Evolutionary conservation across 2,797 vertebrate species (phyloP).

Genomic region (Graptemys geographica): DNA sequence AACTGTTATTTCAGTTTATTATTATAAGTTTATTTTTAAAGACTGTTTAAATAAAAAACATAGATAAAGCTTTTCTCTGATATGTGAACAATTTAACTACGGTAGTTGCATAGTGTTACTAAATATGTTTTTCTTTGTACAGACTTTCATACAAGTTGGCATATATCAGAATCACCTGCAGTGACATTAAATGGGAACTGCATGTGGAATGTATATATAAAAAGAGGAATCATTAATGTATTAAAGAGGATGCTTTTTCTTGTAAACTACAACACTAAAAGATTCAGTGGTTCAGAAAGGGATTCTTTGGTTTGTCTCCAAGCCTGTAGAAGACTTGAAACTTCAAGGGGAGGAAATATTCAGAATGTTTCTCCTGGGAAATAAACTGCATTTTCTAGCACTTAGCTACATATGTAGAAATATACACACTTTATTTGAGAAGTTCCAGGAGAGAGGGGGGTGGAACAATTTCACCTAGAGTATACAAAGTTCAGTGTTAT

Average conservation of each 20-base stretch:
- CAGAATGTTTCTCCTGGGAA: conserved; percentile 38
- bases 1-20: background rate
- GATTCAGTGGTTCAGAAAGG: background rate
- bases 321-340: background rate
- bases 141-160: background rate
- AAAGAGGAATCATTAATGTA: background rate
- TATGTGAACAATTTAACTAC: background rate
- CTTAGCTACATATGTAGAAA: conserved; percentile 6
- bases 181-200: background rate
- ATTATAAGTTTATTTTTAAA: background rate
- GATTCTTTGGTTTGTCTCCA: background rate
- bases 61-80: background rate
- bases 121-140: background rate
- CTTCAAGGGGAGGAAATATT: background rate
- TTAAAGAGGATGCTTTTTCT: background rate
- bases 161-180: background rate
- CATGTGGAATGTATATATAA: background rate
- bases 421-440: background rate
- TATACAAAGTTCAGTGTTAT: conserved; percentile 50
- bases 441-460: background rate
- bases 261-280: background rate
- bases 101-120: background rate
- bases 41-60: background rate
- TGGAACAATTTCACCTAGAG: conserved; percentile 17
- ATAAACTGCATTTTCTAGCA: background rate